Evolutionary conservation across 2,113 vertebrate genomes (phyloP), one percentile per base, ranked within the genome.

Genomic region (Pterocles gutturalis): DNA sequence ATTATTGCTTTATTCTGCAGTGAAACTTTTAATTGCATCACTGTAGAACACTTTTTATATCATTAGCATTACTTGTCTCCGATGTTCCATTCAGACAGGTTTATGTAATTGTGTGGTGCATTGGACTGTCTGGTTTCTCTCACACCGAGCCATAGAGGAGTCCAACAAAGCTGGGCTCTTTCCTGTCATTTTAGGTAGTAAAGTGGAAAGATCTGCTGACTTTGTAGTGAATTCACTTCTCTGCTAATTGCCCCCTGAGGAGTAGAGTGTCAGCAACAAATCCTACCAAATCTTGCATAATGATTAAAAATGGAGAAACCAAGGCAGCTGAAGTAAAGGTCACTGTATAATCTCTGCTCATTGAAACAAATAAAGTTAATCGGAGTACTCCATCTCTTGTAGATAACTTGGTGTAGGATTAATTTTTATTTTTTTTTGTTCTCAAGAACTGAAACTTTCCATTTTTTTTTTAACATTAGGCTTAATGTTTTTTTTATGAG

Each of bases 271-370:
- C 98, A 98, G 97, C 80, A 97, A 85, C 89, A 93, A 98, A 99
- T 97, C 96, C 97, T 97, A 98, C 96, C 76, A 97, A 95, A 97
- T 98, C 98, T 98, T 97, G 98, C 98, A 99, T 99, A 99, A 99
- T 99, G 98, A 99, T 99, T 98, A 98, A 98, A 98, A 99, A 99
- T 98, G 97, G 98, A 98, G 98, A 98, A 98, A 98, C 96, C 96
- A 95, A 98, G 97, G 96, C 97, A 98, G 95, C 97, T 98, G 95
- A 97, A 96, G 96, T 97, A 99, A 99, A 99, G 99, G 99, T 99
- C 99, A 99, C 90, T 51, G 96, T 95, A 98, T 98, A 99, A 98
- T 99, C 97, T 97, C 95, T 81, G 84, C 97, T 99, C 98, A 99
- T 98, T 98, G 98, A 99, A 99, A 99, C 98, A 99, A 98, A 99